These are phyloP conservation scores for Encarsia formosa DNA, from an alignment of 2,888 invertebrate genomes.

Conservation along the genomic window DNA sequence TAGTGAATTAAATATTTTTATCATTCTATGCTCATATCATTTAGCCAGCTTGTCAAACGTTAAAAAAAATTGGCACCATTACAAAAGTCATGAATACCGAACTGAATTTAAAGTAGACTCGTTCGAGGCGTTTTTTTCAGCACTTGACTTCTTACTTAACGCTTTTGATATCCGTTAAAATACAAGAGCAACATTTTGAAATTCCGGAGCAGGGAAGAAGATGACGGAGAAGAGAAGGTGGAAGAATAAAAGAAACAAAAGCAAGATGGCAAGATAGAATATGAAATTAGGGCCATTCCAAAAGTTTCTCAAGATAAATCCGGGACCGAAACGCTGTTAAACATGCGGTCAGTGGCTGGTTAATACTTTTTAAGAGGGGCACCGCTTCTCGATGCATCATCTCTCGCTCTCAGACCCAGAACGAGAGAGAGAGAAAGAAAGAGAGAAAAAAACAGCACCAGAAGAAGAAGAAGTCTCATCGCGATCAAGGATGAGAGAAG, in stretches of 20 bases:
- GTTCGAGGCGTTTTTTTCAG: no score
- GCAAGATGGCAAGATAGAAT: slow-evolving; percentile 14
- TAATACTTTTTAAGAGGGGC: slow-evolving; percentile 30
- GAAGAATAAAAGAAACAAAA: background rate
- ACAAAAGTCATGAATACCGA: no score
- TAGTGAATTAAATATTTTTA: no score
- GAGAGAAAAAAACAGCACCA: slow-evolving; percentile 5
- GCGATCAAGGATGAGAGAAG: slow-evolving; percentile 25
- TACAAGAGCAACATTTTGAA: slow-evolving; percentile 1
- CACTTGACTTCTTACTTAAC: no score
- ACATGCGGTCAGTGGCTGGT: slow-evolving; percentile 26
- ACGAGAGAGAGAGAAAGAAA: slow-evolving; percentile 18
- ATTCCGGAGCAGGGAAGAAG: slow-evolving; percentile 4
- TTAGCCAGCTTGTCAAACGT: no score
- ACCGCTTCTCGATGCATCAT: slow-evolving; percentile 40
- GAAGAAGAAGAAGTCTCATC: slow-evolving; percentile 18
- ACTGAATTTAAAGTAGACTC: no score
- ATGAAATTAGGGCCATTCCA: slow-evolving; percentile 17
- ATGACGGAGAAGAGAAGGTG: background rate
- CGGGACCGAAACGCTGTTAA: slow-evolving; percentile 11
- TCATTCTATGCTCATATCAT: no score
- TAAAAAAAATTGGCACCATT: no score
- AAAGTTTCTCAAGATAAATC: slow-evolving; percentile 26
- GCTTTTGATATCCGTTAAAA: no score
- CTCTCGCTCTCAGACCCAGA: slow-evolving; percentile 28